Conservation (phyloP, 2,113 vertebrate genomes). For the Lipophrys pholis region DNA sequence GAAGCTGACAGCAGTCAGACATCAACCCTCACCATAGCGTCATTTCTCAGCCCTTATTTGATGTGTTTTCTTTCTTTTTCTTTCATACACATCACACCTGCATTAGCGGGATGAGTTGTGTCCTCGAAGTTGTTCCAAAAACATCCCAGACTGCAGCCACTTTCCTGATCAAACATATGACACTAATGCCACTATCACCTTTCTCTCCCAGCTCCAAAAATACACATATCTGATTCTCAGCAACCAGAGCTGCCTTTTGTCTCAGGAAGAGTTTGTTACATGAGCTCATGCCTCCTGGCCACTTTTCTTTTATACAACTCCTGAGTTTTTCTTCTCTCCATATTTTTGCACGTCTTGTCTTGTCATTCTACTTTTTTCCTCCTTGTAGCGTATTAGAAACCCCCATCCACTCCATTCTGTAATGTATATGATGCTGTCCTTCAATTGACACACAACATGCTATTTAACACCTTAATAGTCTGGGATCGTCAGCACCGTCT, state of each 20-base stretch:
- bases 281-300: constrained; percentile 61
- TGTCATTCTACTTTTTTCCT: constrained; percentile 42
- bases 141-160: constrained; percentile 57
- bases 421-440: constrained; percentile 59
- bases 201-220: constrained; percentile 69
- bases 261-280: constrained; percentile 60
- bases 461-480: constrained; percentile 70
- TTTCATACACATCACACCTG: no score
- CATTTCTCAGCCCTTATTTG: no score
- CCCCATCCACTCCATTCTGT: constrained; percentile 36
- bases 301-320: constrained; percentile 52
- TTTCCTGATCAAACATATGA: constrained; percentile 56
- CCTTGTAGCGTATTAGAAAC: constrained; percentile 46
- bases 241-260: constrained; percentile 73
- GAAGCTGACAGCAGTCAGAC: no score
- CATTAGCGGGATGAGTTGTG: no score
- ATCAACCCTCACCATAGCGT: no score
- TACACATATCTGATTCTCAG: constrained; percentile 75
- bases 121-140: constrained; percentile 10
- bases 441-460: constrained; percentile 71
- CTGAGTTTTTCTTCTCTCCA: constrained; percentile 35
- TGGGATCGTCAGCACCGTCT: constrained; percentile 44
- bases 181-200: constrained; percentile 63
- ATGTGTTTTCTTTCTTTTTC: no score
- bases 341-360: constrained; percentile 63